Percentiles rank a stretch among this genome's conserved stretches.
These are phyloP conservation scores for Spicauda simplicius DNA, from an alignment of 2,888 invertebrate genomes.

Conservation along the genomic window DNA sequence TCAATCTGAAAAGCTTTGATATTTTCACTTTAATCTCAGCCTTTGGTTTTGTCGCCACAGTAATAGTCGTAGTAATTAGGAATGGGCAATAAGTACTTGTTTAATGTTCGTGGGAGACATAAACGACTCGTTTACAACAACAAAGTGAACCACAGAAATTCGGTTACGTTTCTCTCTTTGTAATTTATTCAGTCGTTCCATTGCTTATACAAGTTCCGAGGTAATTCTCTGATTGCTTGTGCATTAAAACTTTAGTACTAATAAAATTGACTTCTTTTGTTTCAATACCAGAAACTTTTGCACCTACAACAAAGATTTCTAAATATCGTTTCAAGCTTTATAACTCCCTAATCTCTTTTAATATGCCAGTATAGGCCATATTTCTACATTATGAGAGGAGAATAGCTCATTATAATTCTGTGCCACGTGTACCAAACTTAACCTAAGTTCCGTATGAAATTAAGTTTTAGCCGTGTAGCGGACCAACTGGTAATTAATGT, in stretches of 20 bases:
- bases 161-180: not conserved
- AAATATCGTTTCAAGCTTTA: not conserved
- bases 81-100: not conserved
- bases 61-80: not conserved
- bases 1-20: not conserved
- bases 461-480: not conserved
- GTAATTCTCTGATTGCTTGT: not conserved
- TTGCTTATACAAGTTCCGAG: not conserved
- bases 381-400: not conserved
- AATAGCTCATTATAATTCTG: not conserved
- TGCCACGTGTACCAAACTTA: not conserved
- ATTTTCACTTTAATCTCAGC: not conserved
- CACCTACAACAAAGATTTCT: not conserved
- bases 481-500: not conserved
- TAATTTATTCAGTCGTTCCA: not conserved
- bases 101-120: not conserved
- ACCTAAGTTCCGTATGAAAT: not conserved
- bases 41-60: not conserved
- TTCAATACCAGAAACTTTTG: not conserved
- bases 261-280: not conserved
- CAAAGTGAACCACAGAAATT: conserved; percentile 3
- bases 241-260: not conserved
- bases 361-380: no score
- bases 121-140: conserved; percentile 1
- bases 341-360: not conserved